Percentiles rank a stretch among this genome's conserved stretches.
These are phyloP conservation scores for Plutella xylostella DNA, from an alignment of 2,888 invertebrate species.

Conservation along the genomic window DNA sequence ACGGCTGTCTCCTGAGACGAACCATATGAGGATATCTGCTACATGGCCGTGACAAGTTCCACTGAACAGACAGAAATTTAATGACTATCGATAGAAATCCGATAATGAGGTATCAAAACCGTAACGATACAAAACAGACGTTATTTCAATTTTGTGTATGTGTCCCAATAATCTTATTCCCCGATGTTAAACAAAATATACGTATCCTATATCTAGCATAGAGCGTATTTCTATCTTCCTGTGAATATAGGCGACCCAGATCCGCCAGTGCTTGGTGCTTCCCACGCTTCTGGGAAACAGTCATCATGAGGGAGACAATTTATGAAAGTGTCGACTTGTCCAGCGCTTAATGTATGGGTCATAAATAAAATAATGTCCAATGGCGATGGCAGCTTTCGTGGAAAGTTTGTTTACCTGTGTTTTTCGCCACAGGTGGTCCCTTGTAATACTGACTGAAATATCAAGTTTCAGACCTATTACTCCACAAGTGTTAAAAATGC, in stretches of 20 bases:
- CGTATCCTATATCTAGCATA: conserved; percentile 20
- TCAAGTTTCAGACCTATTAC: too few species aligned
- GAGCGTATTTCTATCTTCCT: conserved; percentile 26
- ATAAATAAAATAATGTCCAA: background rate
- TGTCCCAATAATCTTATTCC: conserved; percentile 23
- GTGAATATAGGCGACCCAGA: conserved; percentile 38
- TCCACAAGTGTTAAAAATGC: too few species aligned
- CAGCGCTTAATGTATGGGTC: background rate
- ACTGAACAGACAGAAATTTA: too few species aligned
- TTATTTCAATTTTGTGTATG: conserved; percentile 7
- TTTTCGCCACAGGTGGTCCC: too few species aligned
- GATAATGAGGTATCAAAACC: too few species aligned
- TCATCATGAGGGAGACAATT: conserved; percentile 37
- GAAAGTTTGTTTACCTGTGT: too few species aligned
- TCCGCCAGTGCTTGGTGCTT: conserved; percentile 27
- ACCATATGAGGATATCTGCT: too few species aligned
- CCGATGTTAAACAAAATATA: conserved; percentile 21
- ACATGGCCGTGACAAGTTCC: too few species aligned
- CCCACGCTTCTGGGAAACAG: conserved; percentile 54
- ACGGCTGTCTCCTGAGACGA: conserved; percentile 7
- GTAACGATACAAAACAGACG: too few species aligned
- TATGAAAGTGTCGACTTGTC: background rate
- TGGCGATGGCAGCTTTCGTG: background rate
- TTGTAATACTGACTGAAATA: too few species aligned
- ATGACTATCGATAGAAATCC: too few species aligned